These are phyloP conservation scores for Elymnias hypermnestra DNA, from an alignment of 1,140 invertebrate genomes.

Conservation along the genomic window DNA sequence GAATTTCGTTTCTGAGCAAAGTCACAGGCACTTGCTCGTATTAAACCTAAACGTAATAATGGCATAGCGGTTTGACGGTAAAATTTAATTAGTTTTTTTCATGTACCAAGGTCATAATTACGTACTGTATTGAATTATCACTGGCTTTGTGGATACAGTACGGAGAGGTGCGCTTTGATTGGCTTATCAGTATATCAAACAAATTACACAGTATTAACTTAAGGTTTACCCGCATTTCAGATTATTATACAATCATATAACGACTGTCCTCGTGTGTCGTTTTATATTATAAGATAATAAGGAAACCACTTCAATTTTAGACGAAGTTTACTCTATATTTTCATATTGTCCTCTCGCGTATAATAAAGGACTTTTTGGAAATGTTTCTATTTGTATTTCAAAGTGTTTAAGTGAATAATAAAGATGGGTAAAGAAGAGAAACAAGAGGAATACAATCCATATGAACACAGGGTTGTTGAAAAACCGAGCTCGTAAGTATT, in stretches of 20 bases:
- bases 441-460: slow-evolving; percentile 79
- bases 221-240: slow-evolving; percentile 21
- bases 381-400: neutral
- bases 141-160: neutral
- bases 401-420: neutral
- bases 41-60: neutral
- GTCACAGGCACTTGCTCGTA: no score
- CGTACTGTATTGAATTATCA: slow-evolving; percentile 2
- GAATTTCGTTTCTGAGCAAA: no score
- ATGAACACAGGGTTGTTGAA: slow-evolving; percentile 80
- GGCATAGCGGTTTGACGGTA: neutral
- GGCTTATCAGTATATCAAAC: slow-evolving; percentile 30
- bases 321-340: neutral
- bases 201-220: slow-evolving; percentile 21
- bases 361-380: slow-evolving; percentile 2
- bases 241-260: slow-evolving; percentile 6
- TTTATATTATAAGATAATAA: slow-evolving; percentile 11
- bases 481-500: slow-evolving; percentile 81
- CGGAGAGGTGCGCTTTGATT: slow-evolving; percentile 20
- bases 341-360: neutral
- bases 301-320: neutral
- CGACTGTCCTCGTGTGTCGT: slow-evolving; percentile 2
- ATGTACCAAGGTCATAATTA: slow-evolving; percentile 2
- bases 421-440: slow-evolving; percentile 24
- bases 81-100: slow-evolving; percentile 3